Conservation (phyloP, 1,140 invertebrate genomes). For the Asobara japonica region DNA sequence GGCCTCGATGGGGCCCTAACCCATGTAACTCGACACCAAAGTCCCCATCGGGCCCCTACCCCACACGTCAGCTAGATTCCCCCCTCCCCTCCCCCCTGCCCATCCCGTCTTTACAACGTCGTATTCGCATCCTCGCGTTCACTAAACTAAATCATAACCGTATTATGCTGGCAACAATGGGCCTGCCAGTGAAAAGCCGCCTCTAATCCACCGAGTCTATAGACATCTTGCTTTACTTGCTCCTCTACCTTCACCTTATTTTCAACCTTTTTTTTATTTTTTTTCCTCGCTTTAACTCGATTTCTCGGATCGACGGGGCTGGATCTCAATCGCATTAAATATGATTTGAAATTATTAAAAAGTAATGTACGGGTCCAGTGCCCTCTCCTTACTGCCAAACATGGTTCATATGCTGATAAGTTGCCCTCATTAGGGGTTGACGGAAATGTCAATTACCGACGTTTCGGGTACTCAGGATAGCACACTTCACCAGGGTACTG, state of each 20-base stretch:
- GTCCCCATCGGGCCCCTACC: slow-evolving; percentile 23
- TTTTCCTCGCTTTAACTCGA: background rate
- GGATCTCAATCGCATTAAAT: background rate
- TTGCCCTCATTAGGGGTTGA: no score
- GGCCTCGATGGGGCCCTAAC: slow-evolving; percentile 24
- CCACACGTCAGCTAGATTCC: slow-evolving; percentile 10
- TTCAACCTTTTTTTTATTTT: no score
- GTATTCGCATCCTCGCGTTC: slow-evolving; percentile 54
- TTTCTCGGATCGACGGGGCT: background rate
- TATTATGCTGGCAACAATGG: slow-evolving; percentile 60
- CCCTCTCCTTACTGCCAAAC: no score
- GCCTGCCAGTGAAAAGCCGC: slow-evolving; percentile 58
- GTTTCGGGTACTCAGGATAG: no score
- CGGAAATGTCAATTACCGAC: no score
- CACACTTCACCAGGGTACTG: no score
- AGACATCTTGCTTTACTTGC: slow-evolving; percentile 48
- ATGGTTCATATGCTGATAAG: no score
- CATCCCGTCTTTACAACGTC: slow-evolving; percentile 13
- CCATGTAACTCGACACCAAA: slow-evolving; percentile 35
- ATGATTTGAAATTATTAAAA: no score
- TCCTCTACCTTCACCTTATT: background rate
- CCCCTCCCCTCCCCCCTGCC: background rate
- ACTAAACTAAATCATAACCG: slow-evolving; percentile 63
- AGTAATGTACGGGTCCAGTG: no score
- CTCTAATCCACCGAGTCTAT: slow-evolving; percentile 58